A percentile compares a stretch with the other conserved stretches of the same genome.
Conservation (phyloP, 2,888 invertebrate genomes). For the Dromius quadrimaculatus region DNA sequence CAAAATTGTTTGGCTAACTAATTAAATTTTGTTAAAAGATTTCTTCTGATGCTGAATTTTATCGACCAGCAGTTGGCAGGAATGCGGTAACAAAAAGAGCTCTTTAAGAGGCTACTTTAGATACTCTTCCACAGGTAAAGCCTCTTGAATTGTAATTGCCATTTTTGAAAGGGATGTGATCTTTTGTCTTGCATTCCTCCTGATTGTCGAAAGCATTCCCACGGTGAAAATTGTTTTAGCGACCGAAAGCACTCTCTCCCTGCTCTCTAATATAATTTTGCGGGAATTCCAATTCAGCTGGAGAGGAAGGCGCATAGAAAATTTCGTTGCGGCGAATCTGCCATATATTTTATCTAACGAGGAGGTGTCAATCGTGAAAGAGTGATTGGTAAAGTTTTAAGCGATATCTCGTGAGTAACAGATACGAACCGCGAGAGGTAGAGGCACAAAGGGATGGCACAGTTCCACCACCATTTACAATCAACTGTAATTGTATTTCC, state of each 20-base stretch:
- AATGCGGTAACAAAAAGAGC: background rate
- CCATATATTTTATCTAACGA: constrained; percentile 42
- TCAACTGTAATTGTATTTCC: no score
- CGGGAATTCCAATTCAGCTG: constrained; percentile 38
- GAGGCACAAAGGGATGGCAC: background rate
- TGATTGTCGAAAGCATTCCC: constrained; percentile 19
- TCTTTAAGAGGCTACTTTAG: constrained; percentile 2
- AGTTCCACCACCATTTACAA: no score
- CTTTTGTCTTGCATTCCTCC: constrained; percentile 31
- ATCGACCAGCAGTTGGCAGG: background rate
- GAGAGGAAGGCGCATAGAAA: constrained; percentile 35
- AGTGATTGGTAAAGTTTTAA: constrained; percentile 42
- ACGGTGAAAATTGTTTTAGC: constrained; percentile 30
- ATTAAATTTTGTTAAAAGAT: constrained; percentile 31
- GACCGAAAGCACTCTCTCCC: background rate
- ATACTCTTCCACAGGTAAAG: constrained; percentile 18
- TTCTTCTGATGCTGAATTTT: constrained; percentile 21
- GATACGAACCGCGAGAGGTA: background rate
- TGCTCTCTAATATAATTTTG: constrained; percentile 43
- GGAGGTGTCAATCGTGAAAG: constrained; percentile 43
- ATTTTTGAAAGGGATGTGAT: constrained; percentile 19
- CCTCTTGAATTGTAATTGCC: constrained; percentile 25
- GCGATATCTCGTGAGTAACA: no score
- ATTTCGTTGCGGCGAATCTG: constrained; percentile 25
- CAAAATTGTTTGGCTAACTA: constrained; percentile 36